Percentiles rank a stretch among this genome's conserved stretches.
phyloP scores from a whole-genome alignment of 1,140 invertebrate species.

The Macrostomum lignano region DNA sequence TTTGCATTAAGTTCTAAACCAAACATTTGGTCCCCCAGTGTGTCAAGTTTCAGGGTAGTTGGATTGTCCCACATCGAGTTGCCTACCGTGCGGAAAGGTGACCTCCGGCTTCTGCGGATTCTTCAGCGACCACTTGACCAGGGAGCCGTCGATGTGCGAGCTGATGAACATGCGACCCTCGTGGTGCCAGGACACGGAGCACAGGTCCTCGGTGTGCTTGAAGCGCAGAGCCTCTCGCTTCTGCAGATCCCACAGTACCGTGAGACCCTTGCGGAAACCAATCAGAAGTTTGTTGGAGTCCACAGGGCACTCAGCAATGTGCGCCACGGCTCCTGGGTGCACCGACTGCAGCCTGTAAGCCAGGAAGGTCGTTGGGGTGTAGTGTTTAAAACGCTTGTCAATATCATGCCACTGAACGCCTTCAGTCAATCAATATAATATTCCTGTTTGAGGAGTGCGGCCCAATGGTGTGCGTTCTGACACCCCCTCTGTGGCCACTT shows the following conservation, averaged over 20 bases:
- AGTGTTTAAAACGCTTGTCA: too few species aligned
- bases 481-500: too few species aligned
- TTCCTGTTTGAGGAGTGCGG: too few species aligned
- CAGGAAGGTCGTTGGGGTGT: too few species aligned
- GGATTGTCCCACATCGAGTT: too few species aligned
- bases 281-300: constrained; percentile 85
- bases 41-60: neutral
- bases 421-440: too few species aligned
- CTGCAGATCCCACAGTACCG: constrained; percentile 79
- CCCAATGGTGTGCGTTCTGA: too few species aligned
- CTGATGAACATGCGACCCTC: constrained; percentile 94
- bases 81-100: constrained; percentile 65
- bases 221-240: constrained; percentile 13
- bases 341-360: constrained; percentile 57
- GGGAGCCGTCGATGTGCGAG: constrained; percentile 67
- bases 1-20: too few species aligned
- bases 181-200: constrained; percentile 74
- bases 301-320: constrained; percentile 72
- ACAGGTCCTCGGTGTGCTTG: constrained; percentile 34
- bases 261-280: constrained; percentile 70
- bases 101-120: constrained; percentile 44
- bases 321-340: constrained; percentile 69
- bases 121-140: constrained; percentile 60
- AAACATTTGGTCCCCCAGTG: too few species aligned
- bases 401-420: too few species aligned